Percentiles rank a stretch among this genome's conserved stretches.
phyloP scores from a whole-genome alignment of 2,797 vertebrate genomes.

The Pogoniulus pusillus region DNA sequence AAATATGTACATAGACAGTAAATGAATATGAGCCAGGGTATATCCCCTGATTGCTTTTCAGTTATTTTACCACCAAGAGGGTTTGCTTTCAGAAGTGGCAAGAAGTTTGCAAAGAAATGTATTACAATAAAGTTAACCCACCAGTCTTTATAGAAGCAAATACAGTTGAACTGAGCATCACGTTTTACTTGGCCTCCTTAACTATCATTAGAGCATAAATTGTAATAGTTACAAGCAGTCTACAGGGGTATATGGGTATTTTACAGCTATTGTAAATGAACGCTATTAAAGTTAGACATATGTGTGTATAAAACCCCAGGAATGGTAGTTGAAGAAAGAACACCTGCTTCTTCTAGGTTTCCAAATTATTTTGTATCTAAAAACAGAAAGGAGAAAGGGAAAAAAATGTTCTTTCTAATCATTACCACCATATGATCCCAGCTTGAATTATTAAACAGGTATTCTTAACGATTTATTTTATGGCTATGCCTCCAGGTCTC shows the following conservation, averaged over 20 bases:
- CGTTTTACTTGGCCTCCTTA: constrained; percentile 66
- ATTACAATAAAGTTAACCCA: constrained; percentile 44
- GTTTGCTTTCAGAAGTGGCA: constrained; percentile 1
- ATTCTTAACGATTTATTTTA: constrained; percentile 17
- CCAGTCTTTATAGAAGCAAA: constrained; percentile 64
- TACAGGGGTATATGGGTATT: constrained; percentile 62
- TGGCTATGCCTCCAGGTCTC: not conserved
- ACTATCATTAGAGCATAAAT: constrained; percentile 77
- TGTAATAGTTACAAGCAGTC: constrained; percentile 61
- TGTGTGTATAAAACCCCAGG: constrained; percentile 71
- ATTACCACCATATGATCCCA: not conserved
- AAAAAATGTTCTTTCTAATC: constrained; percentile 15
- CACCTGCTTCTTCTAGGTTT: constrained; percentile 60
- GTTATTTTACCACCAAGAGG: constrained; percentile 16
- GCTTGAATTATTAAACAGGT: constrained; percentile 31
- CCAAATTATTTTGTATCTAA: constrained; percentile 47
- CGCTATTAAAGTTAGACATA: constrained; percentile 68
- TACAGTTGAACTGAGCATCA: constrained; percentile 60
- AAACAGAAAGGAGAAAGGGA: constrained; percentile 35
- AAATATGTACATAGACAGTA: not conserved
- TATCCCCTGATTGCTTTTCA: constrained; percentile 1
- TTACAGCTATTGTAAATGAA: constrained; percentile 77
- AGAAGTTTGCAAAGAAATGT: constrained; percentile 56
- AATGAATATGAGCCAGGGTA: not conserved
- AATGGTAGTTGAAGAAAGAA: constrained; percentile 64